phyloP scores from a whole-genome alignment of 2,888 invertebrate species.

The Rugalucina vietnamica region DNA sequence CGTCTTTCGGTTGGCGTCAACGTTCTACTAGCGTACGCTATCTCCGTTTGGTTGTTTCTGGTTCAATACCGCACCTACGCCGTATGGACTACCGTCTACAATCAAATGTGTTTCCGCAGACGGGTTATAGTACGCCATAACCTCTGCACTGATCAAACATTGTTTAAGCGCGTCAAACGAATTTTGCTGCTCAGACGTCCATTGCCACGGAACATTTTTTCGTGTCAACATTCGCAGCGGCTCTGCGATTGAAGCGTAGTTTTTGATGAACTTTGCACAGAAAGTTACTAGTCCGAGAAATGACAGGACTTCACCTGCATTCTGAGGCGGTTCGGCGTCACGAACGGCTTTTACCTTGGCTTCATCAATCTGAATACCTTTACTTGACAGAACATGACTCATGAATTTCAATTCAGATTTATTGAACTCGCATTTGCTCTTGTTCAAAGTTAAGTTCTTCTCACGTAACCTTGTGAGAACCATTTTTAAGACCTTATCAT shows the following conservation, averaged over 20 bases:
- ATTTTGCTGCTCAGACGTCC: constrained; percentile 5
- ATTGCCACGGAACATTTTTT: constrained; percentile 6
- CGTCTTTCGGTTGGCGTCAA: neutral
- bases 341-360: constrained; percentile 12
- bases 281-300: neutral
- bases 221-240: constrained; percentile 22
- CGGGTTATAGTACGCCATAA: constrained; percentile 22
- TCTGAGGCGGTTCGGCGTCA: neutral
- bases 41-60: constrained; percentile 23
- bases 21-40: constrained; percentile 21
- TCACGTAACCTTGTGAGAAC: neutral
- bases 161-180: neutral
- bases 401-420: constrained; percentile 10
- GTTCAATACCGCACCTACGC: constrained; percentile 6
- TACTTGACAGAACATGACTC: constrained; percentile 4
- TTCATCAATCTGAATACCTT: constrained; percentile 3
- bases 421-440: neutral
- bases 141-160: constrained; percentile 2
- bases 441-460: neutral
- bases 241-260: constrained; percentile 22
- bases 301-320: neutral
- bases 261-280: neutral
- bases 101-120: constrained; percentile 1
- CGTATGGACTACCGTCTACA: constrained; percentile 20
- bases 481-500: neutral